A percentile compares a stretch with the other conserved stretches of the same genome.
phyloP scores from a whole-genome alignment of 2,888 invertebrate species.

The Lordiphosa andalusiaca region DNA sequence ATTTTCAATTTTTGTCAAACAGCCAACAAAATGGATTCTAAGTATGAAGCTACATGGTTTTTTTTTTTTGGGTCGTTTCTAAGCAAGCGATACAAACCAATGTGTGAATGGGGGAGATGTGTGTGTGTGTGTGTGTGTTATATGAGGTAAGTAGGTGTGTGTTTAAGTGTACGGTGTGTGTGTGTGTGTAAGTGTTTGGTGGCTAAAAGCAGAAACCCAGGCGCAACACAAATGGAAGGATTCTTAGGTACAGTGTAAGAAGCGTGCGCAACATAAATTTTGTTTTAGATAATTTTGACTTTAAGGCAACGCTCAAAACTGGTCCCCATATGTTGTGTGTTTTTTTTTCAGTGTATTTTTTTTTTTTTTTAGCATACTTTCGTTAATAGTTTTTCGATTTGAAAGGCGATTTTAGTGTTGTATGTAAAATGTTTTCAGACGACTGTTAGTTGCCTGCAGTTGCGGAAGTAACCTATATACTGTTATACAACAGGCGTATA shows the following conservation, averaged over 20 bases:
- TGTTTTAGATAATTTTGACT: conserved; percentile 27
- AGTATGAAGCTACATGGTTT: conserved; percentile 59
- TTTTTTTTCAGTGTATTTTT: conserved; percentile 16
- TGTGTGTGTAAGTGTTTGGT: neutral
- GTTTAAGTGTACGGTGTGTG: neutral
- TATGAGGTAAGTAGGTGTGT: neutral
- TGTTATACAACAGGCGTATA: too few relatives aligned
- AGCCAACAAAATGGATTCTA: conserved; percentile 70
- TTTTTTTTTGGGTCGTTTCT: conserved; percentile 36
- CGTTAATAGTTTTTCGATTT: neutral
- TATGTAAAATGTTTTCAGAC: too few relatives aligned
- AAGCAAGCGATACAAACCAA: conserved; percentile 5
- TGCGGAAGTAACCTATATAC: too few relatives aligned
- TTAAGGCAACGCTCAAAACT: conserved; percentile 65
- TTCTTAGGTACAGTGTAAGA: conserved; percentile 6
- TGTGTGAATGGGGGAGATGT: neutral
- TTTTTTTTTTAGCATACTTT: conserved; percentile 13
- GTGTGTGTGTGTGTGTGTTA: too few relatives aligned
- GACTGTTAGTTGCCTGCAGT: too few relatives aligned
- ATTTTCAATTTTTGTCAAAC: conserved; percentile 62
- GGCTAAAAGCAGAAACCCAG: too few relatives aligned
- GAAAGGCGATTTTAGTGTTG: neutral
- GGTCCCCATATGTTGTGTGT: conserved; percentile 54
- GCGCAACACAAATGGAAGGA: too few relatives aligned
- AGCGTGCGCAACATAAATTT: conserved; percentile 37